Percentiles rank a stretch among this genome's conserved stretches.
These are phyloP conservation scores for Achroia grisella DNA, from an alignment of 1,140 invertebrate genomes.

Conservation along the genomic window DNA sequence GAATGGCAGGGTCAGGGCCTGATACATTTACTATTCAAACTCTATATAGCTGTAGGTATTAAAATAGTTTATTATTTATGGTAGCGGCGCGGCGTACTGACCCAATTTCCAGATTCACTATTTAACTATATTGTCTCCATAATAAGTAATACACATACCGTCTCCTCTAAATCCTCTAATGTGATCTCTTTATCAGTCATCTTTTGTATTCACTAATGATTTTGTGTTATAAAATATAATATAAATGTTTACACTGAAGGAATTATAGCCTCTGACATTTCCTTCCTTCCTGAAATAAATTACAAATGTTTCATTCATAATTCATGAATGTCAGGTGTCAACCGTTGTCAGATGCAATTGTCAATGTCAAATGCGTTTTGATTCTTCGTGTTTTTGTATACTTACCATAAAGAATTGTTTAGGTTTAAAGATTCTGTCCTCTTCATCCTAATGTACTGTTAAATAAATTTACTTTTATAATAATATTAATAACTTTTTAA, in stretches of 20 bases:
- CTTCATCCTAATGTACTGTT: no score
- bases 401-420: no score
- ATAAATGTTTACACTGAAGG: not conserved
- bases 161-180: constrained; percentile 48
- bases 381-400: no score
- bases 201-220: constrained; percentile 17
- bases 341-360: no score
- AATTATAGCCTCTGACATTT: constrained; percentile 8
- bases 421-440: no score
- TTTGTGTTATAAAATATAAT: constrained; percentile 8
- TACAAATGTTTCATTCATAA: no score
- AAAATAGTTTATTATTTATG: constrained; percentile 17
- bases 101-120: constrained; percentile 27
- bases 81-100: constrained; percentile 38
- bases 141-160: constrained; percentile 26
- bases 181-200: constrained; percentile 53
- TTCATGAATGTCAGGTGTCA: no score
- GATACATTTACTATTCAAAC: not conserved
- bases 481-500: no score
- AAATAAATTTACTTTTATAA: no score
- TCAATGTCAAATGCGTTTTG: no score
- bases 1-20: not conserved
- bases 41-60: not conserved
- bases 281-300: not conserved
- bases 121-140: not conserved